These are phyloP conservation scores for Parazoanthus darwini DNA, from an alignment of 92 coral and sea anemone genomes.

Conservation along the genomic window DNA sequence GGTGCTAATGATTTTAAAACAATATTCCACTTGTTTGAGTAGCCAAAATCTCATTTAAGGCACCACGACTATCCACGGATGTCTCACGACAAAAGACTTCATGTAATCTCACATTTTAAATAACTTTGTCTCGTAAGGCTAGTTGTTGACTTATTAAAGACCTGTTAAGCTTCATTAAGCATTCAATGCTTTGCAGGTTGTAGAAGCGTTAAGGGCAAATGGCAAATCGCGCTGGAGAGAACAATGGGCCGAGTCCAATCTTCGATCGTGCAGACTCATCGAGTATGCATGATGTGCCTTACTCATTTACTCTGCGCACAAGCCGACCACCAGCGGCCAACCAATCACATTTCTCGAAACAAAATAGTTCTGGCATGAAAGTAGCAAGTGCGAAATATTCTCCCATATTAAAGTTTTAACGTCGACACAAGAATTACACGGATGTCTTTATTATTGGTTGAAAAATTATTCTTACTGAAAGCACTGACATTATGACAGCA, in stretches of 20 bases:
- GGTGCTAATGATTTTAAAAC: constrained; percentile 51
- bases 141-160: constrained; percentile 91
- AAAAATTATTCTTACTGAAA: background rate
- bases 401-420: constrained; percentile 41
- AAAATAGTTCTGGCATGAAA: constrained; percentile 83
- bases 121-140: constrained; percentile 66
- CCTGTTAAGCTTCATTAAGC: constrained; percentile 77
- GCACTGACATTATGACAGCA: constrained; percentile 8
- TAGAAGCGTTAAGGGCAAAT: constrained; percentile 59
- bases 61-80: constrained; percentile 68
- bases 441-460: background rate
- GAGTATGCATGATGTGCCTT: constrained; percentile 87
- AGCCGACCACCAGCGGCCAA: constrained; percentile 52
- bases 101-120: constrained; percentile 68
- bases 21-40: constrained; percentile 79
- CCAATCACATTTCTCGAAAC: constrained; percentile 62
- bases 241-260: constrained; percentile 73
- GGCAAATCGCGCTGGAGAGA: constrained; percentile 63
- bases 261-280: constrained; percentile 58
- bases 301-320: constrained; percentile 26
- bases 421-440: constrained; percentile 17
- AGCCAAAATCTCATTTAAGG: constrained; percentile 59
- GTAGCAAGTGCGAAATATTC: constrained; percentile 39
- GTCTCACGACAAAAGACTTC: constrained; percentile 71
- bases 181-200: constrained; percentile 84